Base-by-base conservation (phyloP, 1,140 invertebrate genomes). In the Chlorops oryzae region DNA sequence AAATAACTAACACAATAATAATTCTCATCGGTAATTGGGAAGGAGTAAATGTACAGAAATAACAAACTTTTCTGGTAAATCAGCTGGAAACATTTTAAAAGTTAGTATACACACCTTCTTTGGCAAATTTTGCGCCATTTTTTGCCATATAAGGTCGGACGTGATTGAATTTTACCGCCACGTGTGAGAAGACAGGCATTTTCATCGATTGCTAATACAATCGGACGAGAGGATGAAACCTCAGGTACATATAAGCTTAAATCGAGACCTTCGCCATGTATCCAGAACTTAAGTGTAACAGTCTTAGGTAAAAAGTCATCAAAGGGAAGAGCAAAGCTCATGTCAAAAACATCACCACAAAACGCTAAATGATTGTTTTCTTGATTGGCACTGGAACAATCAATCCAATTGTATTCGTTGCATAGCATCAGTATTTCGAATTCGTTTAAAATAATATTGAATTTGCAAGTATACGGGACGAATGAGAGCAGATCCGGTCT, bases 381-480 rank as follows among this genome's bases (percentile, higher is more conserved):
- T 74, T 93, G 90, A 65, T 90, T 88, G 38, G 91, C 89, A 34
- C 90, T 92, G 39, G 92, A 94, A 59, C 93, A 97, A 73, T 99
- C 96, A 57, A 99, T 90, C 96, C 95, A 99, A 73, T 99, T 99
- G 70, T 92, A 92, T 68, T 98, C 92, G 77, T 98, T 99, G 52
- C 91, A 86, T 7, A 96, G 72, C 37, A 92, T 92, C 1, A 98
- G 81, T 3, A 98, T 76, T 75, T 99, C 95, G 77, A 98, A 98
- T 68, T 96, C 91, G 73, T 97, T 94, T 5, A 98, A 74, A 1
- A 91, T 77, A 34, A 99, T 76, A 56, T 84, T 89, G 57, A 98
- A 88, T 67, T 91, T 88, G 85, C 92, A 97, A 0, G 93, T 97
- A 70, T 97, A 99, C 12, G 96, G 96, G 21, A 98, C 87, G 78